These are phyloP conservation scores for Tragopan temminckii DNA, from an alignment of 2,797 vertebrate species.

Conservation along the genomic window DNA sequence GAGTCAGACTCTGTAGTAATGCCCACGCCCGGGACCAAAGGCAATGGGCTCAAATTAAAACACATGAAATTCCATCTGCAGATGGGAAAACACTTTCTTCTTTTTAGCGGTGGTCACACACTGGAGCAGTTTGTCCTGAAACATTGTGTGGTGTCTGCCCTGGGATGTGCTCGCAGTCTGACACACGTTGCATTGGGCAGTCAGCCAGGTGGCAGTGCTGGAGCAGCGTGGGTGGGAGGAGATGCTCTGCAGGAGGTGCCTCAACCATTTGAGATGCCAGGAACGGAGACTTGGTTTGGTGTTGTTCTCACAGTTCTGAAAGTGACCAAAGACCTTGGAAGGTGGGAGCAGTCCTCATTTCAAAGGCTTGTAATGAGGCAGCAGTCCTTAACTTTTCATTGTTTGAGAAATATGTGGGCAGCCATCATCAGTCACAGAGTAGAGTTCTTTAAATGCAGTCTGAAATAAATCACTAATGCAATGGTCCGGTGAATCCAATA, in stretches of 20 bases:
- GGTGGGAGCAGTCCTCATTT: neutral
- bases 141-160: neutral
- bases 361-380: neutral
- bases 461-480: neutral
- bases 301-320: neutral
- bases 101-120: neutral
- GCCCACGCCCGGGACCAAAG: neutral
- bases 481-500: neutral
- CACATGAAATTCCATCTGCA: neutral
- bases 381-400: neutral
- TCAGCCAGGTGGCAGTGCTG: too few relatives aligned
- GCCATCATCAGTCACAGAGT: neutral
- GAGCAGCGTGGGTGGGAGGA: neutral
- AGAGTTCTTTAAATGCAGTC: neutral
- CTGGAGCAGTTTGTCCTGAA: neutral
- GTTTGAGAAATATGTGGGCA: neutral
- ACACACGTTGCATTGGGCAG: neutral
- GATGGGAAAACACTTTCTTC: neutral
- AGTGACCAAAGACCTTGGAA: neutral
- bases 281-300: fast-evolving
- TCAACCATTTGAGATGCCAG: neutral
- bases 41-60: neutral
- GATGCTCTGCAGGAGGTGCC: neutral
- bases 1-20: neutral
- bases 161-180: neutral